Evolutionary conservation across 2,888 invertebrate genomes (phyloP), one percentile per base, ranked within the genome.

Genomic region (Tenthredo scrophulariae): DNA sequence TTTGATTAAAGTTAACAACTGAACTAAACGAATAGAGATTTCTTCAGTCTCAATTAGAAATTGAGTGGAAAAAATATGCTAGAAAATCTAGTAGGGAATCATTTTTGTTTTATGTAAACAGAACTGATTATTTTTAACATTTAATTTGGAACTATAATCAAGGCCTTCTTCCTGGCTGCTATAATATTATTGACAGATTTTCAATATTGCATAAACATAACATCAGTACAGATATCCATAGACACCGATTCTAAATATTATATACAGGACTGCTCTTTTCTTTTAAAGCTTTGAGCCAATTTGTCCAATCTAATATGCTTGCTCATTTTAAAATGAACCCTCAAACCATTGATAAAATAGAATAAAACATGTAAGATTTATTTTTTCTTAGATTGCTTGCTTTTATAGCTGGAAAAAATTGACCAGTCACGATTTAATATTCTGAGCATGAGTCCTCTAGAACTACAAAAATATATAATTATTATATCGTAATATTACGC

Each of bases 381-480:
- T 67, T n/a, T 75, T 3, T 40, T 72, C 46, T 54, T 84, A 74
- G 74, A 85, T 85, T 84, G 85, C 88, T 87, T 87, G 87, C 46
- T 70, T 84, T 74, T 22, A 80, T 87, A 89, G 88, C 86, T 87
- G 79, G 88, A 13, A 90, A 89, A 89, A 88, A 89, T 86, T 87
- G 88, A 89, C 86, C 88, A 87, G 70, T 85, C 86, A 88, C 88
- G 87, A 90, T 87, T 89, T 88, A 89, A 88, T 91, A 89, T 90
- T 91, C 88, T 89, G 90, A 91, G 90, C 90, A 87, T 89, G 89
- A 91, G 88, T 91, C 88, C 89, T 87, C 91, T 92, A 91, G 87
- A 91, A 89, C 92, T 92, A 91, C 90, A 92, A 92, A 91, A 92
- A 92, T 91, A 92, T 91, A 90, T 91, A 90, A 89, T 90, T 89